A percentile compares a stretch with the other conserved stretches of the same genome.
These are phyloP conservation scores for Aramus guarauna DNA, from an alignment of 2,113 vertebrate species.

Conservation along the genomic window DNA sequence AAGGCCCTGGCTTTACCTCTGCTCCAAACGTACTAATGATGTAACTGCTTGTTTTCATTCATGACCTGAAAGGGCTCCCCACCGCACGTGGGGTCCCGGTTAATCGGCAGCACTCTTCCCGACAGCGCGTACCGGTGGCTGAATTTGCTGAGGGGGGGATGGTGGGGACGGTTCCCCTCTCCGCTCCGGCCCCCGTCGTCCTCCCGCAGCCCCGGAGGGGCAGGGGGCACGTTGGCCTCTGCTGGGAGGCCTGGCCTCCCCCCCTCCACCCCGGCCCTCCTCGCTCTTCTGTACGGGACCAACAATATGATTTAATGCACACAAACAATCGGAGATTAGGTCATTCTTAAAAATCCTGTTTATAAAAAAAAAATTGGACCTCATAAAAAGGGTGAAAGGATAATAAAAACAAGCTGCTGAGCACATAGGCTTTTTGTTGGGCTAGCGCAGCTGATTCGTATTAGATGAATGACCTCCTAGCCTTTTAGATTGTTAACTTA, in stretches of 20 bases:
- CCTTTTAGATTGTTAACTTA: slow-evolving; percentile 82
- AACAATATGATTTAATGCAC: slow-evolving; percentile 78
- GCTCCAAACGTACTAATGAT: slow-evolving; percentile 76
- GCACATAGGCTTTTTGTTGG: slow-evolving; percentile 81
- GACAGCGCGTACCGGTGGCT: neutral
- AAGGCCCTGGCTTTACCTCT: slow-evolving; percentile 65
- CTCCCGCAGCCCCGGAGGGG: neutral
- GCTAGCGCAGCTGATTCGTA: slow-evolving; percentile 77
- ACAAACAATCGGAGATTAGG: slow-evolving; percentile 81
- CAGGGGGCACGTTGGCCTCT: neutral
- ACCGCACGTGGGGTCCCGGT: slow-evolving; percentile 59
- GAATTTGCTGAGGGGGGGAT: neutral
- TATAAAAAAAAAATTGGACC: slow-evolving; percentile 79
- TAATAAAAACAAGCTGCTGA: slow-evolving; percentile 82
- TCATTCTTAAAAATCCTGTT: slow-evolving; percentile 83
- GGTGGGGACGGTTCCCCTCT: neutral
- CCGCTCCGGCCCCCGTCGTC: accelerated
- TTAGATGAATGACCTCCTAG: slow-evolving; percentile 81
- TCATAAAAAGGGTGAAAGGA: slow-evolving; percentile 82
- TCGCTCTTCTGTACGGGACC: slow-evolving; percentile 51
- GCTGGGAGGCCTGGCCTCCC: neutral
- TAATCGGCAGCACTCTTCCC: slow-evolving; percentile 56
- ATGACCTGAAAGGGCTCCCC: slow-evolving; percentile 67
- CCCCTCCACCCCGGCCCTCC: neutral
- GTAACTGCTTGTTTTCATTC: slow-evolving; percentile 79